A percentile compares a stretch with the other conserved stretches of the same genome.
Conservation (phyloP, 2,888 invertebrate genomes). For the Mycalesis mineus region DNA sequence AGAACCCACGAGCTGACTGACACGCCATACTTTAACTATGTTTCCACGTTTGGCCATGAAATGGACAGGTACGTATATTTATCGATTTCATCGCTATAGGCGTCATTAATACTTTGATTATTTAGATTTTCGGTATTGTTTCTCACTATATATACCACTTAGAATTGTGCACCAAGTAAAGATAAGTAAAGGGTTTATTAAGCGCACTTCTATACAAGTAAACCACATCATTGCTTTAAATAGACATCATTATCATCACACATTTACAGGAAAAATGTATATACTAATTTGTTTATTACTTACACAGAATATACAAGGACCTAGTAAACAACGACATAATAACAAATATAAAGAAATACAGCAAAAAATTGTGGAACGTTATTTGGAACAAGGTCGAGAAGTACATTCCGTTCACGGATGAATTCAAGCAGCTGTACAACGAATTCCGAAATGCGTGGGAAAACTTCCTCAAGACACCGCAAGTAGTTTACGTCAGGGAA, state of each 20-base stretch:
- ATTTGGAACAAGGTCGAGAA: conserved; percentile 65
- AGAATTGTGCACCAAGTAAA: too few species aligned
- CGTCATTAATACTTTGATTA: too few species aligned
- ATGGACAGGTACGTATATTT: conserved; percentile 76
- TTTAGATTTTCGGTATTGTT: neutral
- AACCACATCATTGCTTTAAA: neutral
- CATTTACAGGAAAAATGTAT: too few species aligned
- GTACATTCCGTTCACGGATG: conserved; percentile 69
- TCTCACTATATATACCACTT: too few species aligned
- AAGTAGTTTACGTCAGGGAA: conserved; percentile 64
- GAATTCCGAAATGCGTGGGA: conserved; percentile 67
- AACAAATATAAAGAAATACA: conserved; percentile 88
- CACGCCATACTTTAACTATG: conserved; percentile 88
- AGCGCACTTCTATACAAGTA: too few species aligned
- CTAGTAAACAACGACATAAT: conserved; percentile 86
- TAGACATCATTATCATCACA: neutral
- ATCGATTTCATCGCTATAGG: too few species aligned
- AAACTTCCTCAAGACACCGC: conserved; percentile 63
- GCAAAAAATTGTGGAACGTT: conserved; percentile 79
- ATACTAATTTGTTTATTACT: neutral
- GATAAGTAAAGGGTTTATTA: too few species aligned
- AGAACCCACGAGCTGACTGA: conserved; percentile 87
- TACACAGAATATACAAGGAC: conserved; percentile 83
- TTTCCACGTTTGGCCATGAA: conserved; percentile 88
- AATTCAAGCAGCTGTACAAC: conserved; percentile 55